Conservation (phyloP, 2,888 invertebrate species). For the Apodemia mormo region DNA sequence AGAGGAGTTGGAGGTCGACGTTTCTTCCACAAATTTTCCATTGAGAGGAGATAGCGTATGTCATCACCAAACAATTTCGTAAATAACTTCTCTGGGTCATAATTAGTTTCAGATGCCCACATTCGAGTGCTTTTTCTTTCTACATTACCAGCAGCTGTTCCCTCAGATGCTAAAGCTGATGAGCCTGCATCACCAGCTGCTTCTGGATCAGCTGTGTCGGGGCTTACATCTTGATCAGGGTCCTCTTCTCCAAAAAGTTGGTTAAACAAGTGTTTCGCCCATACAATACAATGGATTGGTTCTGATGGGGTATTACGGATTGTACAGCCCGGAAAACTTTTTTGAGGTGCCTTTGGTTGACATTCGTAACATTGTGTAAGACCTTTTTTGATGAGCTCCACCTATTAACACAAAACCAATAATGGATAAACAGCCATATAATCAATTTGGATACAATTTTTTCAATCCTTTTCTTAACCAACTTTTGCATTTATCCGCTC, state of each 20-base stretch:
- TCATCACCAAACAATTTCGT: constrained; percentile 97
- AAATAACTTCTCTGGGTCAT: constrained; percentile 92
- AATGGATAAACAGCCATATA: background rate
- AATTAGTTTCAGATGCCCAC: constrained; percentile 93
- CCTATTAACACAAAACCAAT: constrained; percentile 56
- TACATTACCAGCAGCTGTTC: constrained; percentile 75
- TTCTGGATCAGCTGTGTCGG: constrained; percentile 98
- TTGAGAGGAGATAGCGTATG: constrained; percentile 95
- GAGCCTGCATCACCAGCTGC: constrained; percentile 87
- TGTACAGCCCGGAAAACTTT: constrained; percentile 98
- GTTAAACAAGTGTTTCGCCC: constrained; percentile 99
- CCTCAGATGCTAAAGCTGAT: constrained; percentile 76
- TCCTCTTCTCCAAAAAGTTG: constrained; percentile 98
- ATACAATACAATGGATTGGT: constrained; percentile 99
- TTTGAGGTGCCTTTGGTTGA: constrained; percentile 93
- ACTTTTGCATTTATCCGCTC: too few species aligned
- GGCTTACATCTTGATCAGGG: constrained; percentile 98
- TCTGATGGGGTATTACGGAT: constrained; percentile 99
- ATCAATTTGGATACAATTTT: too few species aligned
- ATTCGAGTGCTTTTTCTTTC: constrained; percentile 88
- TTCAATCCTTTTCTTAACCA: too few species aligned
- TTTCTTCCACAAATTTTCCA: constrained; percentile 92
- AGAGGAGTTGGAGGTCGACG: constrained; percentile 91
- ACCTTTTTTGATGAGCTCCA: constrained; percentile 92
- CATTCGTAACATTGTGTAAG: constrained; percentile 98